Base-by-base conservation (phyloP, 2,113 vertebrate species). In the Platysternon megacephalum region DNA sequence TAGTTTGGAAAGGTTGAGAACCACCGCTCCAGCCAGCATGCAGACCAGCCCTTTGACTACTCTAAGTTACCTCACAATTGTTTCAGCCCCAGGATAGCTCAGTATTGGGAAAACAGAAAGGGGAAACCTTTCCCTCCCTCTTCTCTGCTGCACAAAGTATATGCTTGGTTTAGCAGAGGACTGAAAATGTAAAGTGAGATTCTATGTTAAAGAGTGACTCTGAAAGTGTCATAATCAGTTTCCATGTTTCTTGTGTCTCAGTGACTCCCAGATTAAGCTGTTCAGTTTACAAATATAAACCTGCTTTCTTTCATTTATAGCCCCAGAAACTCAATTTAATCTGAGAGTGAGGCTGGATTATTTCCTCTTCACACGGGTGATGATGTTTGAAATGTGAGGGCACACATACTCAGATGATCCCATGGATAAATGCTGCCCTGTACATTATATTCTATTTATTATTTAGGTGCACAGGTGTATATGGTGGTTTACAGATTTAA, bases 21-120 rank as follows among this genome's bases (percentile, higher is more conserved):
- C 5, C 28, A 61, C 28, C 14, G 28, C 28, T 61, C 56, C 19
- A 39, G 65, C 11, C 74, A 46, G 74, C 42, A 78, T 78, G 28
- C 53, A 90, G 56, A 35, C 29, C 2, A 86, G 10, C 29, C 16
- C 46, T 4, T 21, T 65, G 39, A 46, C 6, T 88, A 5, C 17
- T 68, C 32, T 56, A 49, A 83, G 39, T 0, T 29, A 22, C 0
- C 0, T 51, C 22, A 81, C 11, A 0, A 0, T 4, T 82, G 0
- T 21, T 84, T 90, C 82, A 42, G 3, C 11, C 29, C 6, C 86
- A 84, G 39, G 1, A 95, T 80, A 42, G 14, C 48, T 86, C 49
- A 91, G 0, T 65, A 14, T 4, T 8, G 3, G 53, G 11, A 58
- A 87, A 61, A 44, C 48, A 39, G 42, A 22, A 79, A 49, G 51